Percentiles rank a stretch among this genome's conserved stretches.
Evolutionary conservation across 2,888 invertebrate genomes (phyloP).

Genomic region (Meiosimyza platycephala): DNA sequence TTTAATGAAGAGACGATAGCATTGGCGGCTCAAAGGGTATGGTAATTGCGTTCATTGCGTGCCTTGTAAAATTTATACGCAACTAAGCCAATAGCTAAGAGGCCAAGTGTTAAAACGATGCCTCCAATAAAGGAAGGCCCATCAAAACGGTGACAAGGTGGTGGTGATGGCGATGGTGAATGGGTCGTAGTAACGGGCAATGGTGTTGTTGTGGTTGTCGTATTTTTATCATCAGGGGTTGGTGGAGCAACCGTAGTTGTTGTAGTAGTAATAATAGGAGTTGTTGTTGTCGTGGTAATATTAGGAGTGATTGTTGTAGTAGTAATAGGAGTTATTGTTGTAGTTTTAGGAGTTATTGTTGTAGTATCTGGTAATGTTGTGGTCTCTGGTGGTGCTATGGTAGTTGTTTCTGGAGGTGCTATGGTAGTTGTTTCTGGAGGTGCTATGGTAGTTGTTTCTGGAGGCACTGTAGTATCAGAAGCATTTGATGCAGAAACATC

Average conservation of each 20-base stretch:
- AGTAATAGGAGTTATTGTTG: slow-evolving; percentile 43
- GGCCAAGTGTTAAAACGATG: slow-evolving; percentile 82
- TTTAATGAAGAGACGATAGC: slow-evolving; percentile 62
- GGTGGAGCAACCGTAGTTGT: slow-evolving; percentile 42
- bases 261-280: slow-evolving; percentile 46
- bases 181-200: slow-evolving; percentile 48
- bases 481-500: too few relatives aligned
- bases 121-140: slow-evolving; percentile 86
- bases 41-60: slow-evolving; percentile 86
- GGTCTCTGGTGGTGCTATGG: too few relatives aligned
- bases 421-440: too few relatives aligned
- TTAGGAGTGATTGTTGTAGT: slow-evolving; percentile 29
- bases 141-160: slow-evolving; percentile 73
- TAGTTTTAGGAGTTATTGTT: slow-evolving; percentile 22
- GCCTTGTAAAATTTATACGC: slow-evolving; percentile 90
- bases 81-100: slow-evolving; percentile 84
- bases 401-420: too few relatives aligned
- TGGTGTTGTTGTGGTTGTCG: slow-evolving; percentile 46
- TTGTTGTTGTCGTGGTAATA: slow-evolving; percentile 43
- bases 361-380: slow-evolving; percentile 44
- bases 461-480: too few relatives aligned
- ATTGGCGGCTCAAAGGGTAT: slow-evolving; percentile 79
- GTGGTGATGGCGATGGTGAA: slow-evolving; percentile 47
- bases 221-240: slow-evolving; percentile 39
- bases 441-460: too few relatives aligned